Conservation (phyloP, 2,888 invertebrate species). For the Hirtodrosophila histrioides region DNA sequence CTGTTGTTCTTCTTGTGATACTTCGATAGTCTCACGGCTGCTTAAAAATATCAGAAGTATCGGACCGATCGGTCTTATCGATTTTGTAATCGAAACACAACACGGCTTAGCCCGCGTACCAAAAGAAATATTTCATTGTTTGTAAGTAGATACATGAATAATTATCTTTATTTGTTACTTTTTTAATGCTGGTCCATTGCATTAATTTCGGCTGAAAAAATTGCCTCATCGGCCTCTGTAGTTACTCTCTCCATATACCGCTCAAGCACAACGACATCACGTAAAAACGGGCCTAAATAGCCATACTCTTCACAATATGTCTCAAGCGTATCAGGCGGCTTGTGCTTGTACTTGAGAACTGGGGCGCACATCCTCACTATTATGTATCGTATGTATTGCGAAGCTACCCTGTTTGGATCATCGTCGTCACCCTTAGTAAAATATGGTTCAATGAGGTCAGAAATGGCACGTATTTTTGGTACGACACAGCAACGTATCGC, state of each 20-base stretch:
- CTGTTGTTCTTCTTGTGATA: not conserved
- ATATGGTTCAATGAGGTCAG: conserved; percentile 27
- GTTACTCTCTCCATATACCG: conserved; percentile 1
- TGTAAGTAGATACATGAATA: too few species aligned
- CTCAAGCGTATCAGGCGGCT: conserved; percentile 7
- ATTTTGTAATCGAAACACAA: conserved; percentile 4
- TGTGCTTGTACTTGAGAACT: conserved; percentile 23
- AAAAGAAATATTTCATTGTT: too few species aligned
- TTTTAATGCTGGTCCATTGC: not conserved
- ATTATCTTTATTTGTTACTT: too few species aligned
- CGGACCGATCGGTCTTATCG: not conserved
- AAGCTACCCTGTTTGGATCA: conserved; percentile 4
- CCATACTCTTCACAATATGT: conserved; percentile 26
- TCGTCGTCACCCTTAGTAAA: not conserved
- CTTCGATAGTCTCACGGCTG: not conserved
- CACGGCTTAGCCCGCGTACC: too few species aligned
- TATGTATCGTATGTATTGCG: conserved; percentile 37
- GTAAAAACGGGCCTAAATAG: conserved; percentile 26
- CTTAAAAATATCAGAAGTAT: not conserved
- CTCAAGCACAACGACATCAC: conserved; percentile 15
- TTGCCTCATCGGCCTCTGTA: conserved; percentile 1
- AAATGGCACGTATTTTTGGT: conserved; percentile 31
- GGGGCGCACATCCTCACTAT: conserved; percentile 43
- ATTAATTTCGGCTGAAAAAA: not conserved
- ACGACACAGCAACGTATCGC: conserved; percentile 25